Evolutionary conservation across 2,888 invertebrate genomes (phyloP).

Genomic region (Hirtodrosophila duncani): DNA sequence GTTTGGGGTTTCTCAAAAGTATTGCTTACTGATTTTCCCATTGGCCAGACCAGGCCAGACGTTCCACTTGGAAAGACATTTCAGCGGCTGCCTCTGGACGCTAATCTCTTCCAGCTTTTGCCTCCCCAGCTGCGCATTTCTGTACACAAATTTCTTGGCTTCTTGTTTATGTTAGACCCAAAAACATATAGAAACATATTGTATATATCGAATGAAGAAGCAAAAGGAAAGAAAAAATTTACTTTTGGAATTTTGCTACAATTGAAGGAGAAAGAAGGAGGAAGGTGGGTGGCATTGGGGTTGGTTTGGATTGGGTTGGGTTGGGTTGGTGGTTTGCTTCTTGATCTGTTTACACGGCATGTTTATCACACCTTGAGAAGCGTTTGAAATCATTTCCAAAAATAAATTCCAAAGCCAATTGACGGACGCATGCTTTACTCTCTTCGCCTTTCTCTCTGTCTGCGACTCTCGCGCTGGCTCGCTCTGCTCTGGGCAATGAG

Average conservation of each 20-base stretch:
- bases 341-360: slow-evolving; percentile 65
- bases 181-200: too few species aligned
- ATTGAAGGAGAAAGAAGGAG: slow-evolving; percentile 1
- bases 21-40: too few species aligned
- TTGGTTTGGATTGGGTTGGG: not conserved
- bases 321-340: slow-evolving; percentile 10
- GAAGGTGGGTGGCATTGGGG: not conserved
- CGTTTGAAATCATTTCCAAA: slow-evolving; percentile 71
- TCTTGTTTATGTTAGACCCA: slow-evolving; percentile 3
- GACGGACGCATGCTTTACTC: not conserved
- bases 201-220: too few species aligned
- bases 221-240: slow-evolving; percentile 7
- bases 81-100: too few species aligned
- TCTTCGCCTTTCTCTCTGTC: not conserved
- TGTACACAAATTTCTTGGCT: not conserved
- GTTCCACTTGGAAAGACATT: too few species aligned
- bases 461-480: not conserved
- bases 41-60: too few species aligned
- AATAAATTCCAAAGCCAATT: slow-evolving; percentile 40
- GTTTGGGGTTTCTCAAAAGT: too few species aligned
- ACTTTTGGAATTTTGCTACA: slow-evolving; percentile 6
- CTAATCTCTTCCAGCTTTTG: too few species aligned
- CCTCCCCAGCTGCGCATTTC: too few species aligned
- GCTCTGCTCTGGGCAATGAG: slow-evolving; percentile 23
- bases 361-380: slow-evolving; percentile 69